phyloP scores from a whole-genome alignment of 2,113 vertebrate species.

The Rhynchopsitta pachyrhyncha region DNA sequence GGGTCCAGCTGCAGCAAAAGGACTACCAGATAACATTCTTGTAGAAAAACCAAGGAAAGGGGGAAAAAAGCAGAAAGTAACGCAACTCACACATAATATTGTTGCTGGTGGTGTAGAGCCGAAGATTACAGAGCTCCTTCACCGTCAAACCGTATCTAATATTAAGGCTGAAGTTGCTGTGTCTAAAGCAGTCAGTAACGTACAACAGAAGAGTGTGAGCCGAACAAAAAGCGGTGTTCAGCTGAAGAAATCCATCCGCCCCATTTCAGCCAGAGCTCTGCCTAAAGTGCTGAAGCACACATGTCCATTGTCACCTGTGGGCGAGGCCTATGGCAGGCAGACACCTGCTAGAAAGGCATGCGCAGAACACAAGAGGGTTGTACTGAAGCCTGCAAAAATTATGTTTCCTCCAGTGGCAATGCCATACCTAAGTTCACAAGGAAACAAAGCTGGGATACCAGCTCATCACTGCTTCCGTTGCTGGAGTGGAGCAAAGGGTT shows the following conservation, averaged over 20 bases:
- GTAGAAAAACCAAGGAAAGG: constrained; percentile 68
- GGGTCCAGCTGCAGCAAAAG: constrained; percentile 77
- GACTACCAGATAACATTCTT: constrained; percentile 71
- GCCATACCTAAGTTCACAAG: not conserved
- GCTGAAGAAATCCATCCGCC: not conserved
- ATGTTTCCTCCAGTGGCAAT: constrained; percentile 71
- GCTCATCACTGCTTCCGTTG: not conserved
- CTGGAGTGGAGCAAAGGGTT: not conserved
- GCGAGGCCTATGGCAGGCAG: not conserved
- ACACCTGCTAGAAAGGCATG: not conserved
- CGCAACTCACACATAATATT: not conserved
- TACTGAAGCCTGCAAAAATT: constrained; percentile 72
- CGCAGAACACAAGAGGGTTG: constrained; percentile 19
- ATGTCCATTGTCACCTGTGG: not conserved
- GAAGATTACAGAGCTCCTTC: constrained; percentile 59
- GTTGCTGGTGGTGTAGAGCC: not conserved
- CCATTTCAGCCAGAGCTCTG: not conserved
- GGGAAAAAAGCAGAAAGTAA: constrained; percentile 52
- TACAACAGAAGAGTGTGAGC: not conserved
- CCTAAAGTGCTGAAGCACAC: not conserved
- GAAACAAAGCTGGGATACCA: not conserved
- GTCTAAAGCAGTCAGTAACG: not conserved
- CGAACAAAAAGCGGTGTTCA: accelerated
- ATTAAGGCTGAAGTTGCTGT: not conserved
- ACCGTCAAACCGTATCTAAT: not conserved